These are phyloP conservation scores for Apotomis betuletana DNA, from an alignment of 2,888 invertebrate genomes.

Conservation along the genomic window DNA sequence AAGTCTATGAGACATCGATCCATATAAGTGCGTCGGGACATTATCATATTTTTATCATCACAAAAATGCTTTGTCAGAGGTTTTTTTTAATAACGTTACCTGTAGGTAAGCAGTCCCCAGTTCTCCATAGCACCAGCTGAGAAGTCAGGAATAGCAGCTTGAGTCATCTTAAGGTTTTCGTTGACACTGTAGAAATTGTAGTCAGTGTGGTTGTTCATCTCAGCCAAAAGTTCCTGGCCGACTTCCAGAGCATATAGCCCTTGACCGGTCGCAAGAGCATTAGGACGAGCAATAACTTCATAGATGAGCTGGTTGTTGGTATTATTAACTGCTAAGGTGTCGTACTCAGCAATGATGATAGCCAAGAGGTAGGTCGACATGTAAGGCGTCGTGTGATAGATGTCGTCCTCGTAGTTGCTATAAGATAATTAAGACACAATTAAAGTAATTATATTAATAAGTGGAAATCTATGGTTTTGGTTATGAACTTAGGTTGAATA, in stretches of 20 bases:
- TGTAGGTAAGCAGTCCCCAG: conserved; percentile 92
- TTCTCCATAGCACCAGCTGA: conserved; percentile 92
- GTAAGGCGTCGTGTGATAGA: conserved; percentile 68
- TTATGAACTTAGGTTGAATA: too few relatives aligned
- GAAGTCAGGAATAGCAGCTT: conserved; percentile 91
- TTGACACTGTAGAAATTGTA: conserved; percentile 76
- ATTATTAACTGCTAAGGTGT: conserved; percentile 42
- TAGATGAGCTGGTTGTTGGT: conserved; percentile 50
- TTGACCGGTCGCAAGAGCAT: conserved; percentile 64
- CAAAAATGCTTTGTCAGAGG: too few relatives aligned
- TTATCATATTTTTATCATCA: too few relatives aligned
- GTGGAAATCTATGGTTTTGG: too few relatives aligned
- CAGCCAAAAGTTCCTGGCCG: conserved; percentile 70
- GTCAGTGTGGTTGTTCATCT: conserved; percentile 84
- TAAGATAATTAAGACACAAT: conserved; percentile 11
- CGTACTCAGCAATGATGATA: conserved; percentile 86
- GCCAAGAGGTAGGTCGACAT: conserved; percentile 89
- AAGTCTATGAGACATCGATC: too few relatives aligned
- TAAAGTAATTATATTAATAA: background rate
- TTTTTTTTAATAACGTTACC: conserved; percentile 61
- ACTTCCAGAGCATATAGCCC: conserved; percentile 70
- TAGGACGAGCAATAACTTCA: conserved; percentile 76
- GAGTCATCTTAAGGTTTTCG: conserved; percentile 83
- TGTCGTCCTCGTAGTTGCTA: conserved; percentile 65
- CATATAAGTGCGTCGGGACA: too few relatives aligned